Evolutionary conservation across 2,797 vertebrate genomes (phyloP).

Genomic region (Phrynocephalus vlangalii): DNA sequence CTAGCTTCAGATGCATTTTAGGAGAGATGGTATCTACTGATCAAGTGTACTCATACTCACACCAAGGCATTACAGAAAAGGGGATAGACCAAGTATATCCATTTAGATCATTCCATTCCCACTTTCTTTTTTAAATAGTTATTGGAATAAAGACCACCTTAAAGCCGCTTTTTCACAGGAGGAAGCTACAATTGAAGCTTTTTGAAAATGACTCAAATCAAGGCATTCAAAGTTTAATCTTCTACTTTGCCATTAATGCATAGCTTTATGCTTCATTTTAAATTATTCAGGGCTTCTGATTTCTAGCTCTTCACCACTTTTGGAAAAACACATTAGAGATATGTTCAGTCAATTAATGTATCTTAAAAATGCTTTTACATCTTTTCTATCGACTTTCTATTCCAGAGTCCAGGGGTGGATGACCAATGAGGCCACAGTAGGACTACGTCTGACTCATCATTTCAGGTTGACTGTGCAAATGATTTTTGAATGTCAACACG

Average conservation of each 20-base stretch:
- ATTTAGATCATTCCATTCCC: neutral
- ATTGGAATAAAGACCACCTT: neutral
- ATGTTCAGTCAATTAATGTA: slow-evolving; percentile 15
- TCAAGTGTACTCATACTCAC: neutral
- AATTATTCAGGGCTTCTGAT: slow-evolving; percentile 14
- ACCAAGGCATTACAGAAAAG: neutral
- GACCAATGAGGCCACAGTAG: neutral
- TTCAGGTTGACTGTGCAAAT: neutral
- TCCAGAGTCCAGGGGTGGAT: neutral
- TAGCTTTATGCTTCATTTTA: neutral
- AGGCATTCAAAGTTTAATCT: slow-evolving; percentile 48
- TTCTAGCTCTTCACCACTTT: neutral
- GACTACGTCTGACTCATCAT: neutral
- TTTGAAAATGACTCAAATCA: slow-evolving; percentile 24
- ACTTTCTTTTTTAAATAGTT: neutral
- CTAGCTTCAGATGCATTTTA: neutral
- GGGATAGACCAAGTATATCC: neutral
- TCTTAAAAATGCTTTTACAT: neutral
- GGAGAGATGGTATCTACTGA: no score
- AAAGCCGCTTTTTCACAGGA: neutral
- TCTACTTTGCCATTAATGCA: slow-evolving; percentile 29
- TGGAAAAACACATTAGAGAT: slow-evolving; percentile 9
- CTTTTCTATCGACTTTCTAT: neutral
- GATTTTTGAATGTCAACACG: neutral
- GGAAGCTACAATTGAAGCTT: slow-evolving; percentile 25